Base-by-base conservation (phyloP, 2,113 vertebrate genomes). In the Protomyctophum bolini region DNA sequence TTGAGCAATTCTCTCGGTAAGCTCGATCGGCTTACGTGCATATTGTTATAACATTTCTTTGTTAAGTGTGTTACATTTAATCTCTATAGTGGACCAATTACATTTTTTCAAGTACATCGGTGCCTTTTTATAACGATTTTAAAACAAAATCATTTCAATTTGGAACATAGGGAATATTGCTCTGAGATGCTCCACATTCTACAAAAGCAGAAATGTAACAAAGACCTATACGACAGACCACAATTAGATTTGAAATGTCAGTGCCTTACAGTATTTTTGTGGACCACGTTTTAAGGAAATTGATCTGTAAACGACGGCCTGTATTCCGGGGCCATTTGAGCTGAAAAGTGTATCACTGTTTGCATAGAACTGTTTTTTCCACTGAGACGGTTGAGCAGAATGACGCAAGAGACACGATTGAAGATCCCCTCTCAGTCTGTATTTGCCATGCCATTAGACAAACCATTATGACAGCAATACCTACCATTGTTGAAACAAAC, bases 231-330 rank as follows among this genome's bases (percentile, higher is more conserved):
- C 21, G 21, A 21, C 21, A 21, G 21, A 21, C 21, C 21, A 21
- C 7, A 82, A 86, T 88, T 82, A 49, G 63, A 83, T 83, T 87
- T 75, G 76, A 89, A 92, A 90, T 83, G 74, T 48, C 72, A 86
- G 91, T 93, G 92, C 92, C 92, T 93, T 93, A 89, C 52, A 75
- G 68, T 75, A 66, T 78, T 87, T 82, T 76, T 70, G 80, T 84
- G 73, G 82, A 88, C 83, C 73, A 81, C 33, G 33, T 41, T 65
- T 58, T 63, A 76, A 78, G 77, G 78, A 33, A 33, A 11, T 58
- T 8, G 56, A 21, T 0, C 14, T 15, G 80, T 57, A 73, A 76
- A 61, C 47, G 15, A 73, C 60, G 58, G 49, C 50, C 51, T 48
- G 49, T 15, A 70, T 79, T 76, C 68, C 21, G 21, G 60, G 73